Conservation (phyloP, 2,797 vertebrate species). For the Discoglossus pictus region DNA sequence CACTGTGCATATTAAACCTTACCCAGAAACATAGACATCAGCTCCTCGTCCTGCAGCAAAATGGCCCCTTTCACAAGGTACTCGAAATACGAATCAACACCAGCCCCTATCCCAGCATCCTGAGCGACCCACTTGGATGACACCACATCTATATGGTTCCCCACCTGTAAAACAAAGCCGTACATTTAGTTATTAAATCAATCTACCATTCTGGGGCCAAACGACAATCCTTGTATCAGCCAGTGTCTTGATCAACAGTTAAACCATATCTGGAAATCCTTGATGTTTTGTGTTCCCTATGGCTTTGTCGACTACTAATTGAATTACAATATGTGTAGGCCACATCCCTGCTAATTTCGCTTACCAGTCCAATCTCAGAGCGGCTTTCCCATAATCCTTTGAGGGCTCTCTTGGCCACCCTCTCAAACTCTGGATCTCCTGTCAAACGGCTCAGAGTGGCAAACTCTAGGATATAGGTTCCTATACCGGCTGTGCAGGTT, state of each 20-base stretch:
- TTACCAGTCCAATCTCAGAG: constrained; percentile 93
- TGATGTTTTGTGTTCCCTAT: too few species aligned
- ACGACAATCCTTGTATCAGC: too few species aligned
- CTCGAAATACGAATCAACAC: constrained; percentile 95
- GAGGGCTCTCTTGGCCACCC: constrained; percentile 81
- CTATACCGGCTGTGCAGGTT: constrained; percentile 93
- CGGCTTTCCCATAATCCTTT: constrained; percentile 87
- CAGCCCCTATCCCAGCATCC: constrained; percentile 93
- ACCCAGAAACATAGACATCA: constrained; percentile 92
- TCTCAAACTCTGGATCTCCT: constrained; percentile 85
- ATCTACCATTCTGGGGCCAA: too few species aligned
- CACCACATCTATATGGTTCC: constrained; percentile 89
- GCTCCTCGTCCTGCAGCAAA: constrained; percentile 88
- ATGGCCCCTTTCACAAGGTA: constrained; percentile 96
- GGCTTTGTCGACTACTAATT: too few species aligned
- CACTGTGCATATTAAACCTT: constrained; percentile 43
- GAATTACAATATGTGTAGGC: too few species aligned
- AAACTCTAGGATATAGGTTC: constrained; percentile 96
- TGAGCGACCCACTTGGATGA: constrained; percentile 96
- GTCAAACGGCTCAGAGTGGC: constrained; percentile 89
- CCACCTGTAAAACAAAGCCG: constrained; percentile 79
- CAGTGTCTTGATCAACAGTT: too few species aligned
- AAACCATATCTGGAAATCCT: too few species aligned
- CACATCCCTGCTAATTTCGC: constrained; percentile 25
- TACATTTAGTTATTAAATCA: too few species aligned